Conservation (phyloP, 35 echinoderm and acorn worm genomes). For the Acanthaster planci region DNA sequence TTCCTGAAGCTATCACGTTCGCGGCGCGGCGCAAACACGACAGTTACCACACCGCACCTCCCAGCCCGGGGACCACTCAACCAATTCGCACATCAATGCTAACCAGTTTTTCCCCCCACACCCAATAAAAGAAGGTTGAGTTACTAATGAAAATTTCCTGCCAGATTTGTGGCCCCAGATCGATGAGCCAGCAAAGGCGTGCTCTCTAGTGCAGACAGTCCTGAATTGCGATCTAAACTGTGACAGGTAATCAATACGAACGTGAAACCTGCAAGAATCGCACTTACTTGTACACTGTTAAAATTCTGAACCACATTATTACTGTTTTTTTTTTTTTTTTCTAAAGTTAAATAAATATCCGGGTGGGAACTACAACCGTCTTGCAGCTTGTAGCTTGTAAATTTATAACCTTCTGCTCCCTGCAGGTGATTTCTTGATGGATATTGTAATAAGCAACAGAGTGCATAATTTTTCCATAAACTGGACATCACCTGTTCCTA, state of each 20-base stretch:
- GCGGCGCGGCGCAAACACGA: not conserved
- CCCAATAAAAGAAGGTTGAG: constrained; percentile 28
- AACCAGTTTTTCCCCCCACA: constrained; percentile 18
- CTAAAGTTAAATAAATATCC: too few species aligned
- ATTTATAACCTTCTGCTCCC: too few species aligned
- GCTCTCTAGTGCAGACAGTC: constrained; percentile 10
- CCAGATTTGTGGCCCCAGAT: constrained; percentile 15
- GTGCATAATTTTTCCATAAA: too few species aligned
- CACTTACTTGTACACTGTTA: too few species aligned
- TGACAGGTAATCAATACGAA: constrained; percentile 25
- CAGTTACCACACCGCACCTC: not conserved
- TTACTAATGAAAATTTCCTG: constrained; percentile 32
- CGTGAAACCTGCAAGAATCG: not conserved
- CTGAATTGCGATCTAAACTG: constrained; percentile 20
- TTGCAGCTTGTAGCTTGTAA: too few species aligned
- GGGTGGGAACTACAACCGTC: too few species aligned
- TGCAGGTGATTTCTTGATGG: too few species aligned
- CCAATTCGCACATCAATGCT: constrained; percentile 22
- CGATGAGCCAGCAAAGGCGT: constrained; percentile 18
- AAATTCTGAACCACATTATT: too few species aligned
- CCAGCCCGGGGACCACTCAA: not conserved
- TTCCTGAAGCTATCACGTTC: constrained; percentile 31
- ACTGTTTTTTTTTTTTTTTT: too few species aligned
- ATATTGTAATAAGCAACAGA: too few species aligned
- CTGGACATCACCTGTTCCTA: too few species aligned